A percentile compares a stretch with the other conserved stretches of the same genome.
These are phyloP conservation scores for Amblyteles armatorius DNA, from an alignment of 2,888 invertebrate genomes.

Conservation along the genomic window DNA sequence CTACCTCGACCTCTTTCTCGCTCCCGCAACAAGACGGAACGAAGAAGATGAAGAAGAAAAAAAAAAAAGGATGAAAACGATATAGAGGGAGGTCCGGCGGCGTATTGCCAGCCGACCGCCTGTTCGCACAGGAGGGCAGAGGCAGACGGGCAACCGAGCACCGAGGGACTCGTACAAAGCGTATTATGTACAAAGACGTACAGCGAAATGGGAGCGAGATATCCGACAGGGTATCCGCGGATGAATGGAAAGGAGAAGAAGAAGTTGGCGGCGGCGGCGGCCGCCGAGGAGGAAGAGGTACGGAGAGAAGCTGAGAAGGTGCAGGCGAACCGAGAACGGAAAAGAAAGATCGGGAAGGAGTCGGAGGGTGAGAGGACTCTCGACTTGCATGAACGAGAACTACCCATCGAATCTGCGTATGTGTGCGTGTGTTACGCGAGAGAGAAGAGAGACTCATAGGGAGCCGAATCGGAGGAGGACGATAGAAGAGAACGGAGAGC, in stretches of 20 bases:
- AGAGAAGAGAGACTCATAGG: slow-evolving; percentile 29
- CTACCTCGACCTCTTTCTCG: slow-evolving; percentile 67
- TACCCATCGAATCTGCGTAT: slow-evolving; percentile 32
- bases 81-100: slow-evolving; percentile 64
- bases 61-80: slow-evolving; percentile 42
- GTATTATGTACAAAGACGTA: slow-evolving; percentile 82
- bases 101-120: slow-evolving; percentile 53
- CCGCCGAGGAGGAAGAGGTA: slow-evolving; percentile 49
- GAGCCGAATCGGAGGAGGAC: slow-evolving; percentile 52
- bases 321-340: slow-evolving; percentile 61
- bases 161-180: slow-evolving; percentile 76
- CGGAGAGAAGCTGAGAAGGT: slow-evolving; percentile 59
- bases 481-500: slow-evolving; percentile 58
- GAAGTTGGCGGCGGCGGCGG: slow-evolving; percentile 36
- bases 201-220: slow-evolving; percentile 81
- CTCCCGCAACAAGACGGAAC: slow-evolving; percentile 58
- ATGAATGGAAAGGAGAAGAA: slow-evolving; percentile 63
- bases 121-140: slow-evolving; percentile 60
- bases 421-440: slow-evolving; percentile 44
- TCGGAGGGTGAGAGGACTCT: slow-evolving; percentile 64
- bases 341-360: slow-evolving; percentile 68
- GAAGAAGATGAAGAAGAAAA: slow-evolving; percentile 43
- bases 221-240: slow-evolving; percentile 73
- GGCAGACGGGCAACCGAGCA: slow-evolving; percentile 31
- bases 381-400: slow-evolving; percentile 55